Base-by-base conservation (phyloP, 2,888 invertebrate species). In the Cinara cedri region DNA sequence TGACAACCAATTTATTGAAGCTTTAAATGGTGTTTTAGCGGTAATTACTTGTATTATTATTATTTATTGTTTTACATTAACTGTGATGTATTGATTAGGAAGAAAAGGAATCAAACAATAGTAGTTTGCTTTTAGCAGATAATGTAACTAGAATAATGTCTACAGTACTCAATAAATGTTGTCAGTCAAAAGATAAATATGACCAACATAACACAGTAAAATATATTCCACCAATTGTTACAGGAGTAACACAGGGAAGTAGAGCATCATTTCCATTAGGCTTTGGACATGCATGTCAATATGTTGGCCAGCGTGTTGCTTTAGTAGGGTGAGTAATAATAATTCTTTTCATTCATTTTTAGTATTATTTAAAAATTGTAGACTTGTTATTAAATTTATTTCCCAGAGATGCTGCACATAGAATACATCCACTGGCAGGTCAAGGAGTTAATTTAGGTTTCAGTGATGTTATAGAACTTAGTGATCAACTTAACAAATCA, bases 381-480 rank as follows among this genome's bases (percentile, higher is more conserved):
- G 54, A 44, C 26, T 74, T 63, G 16, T 72, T 62, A 34, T 34
- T 6, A 34, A 34, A 46, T 81, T 63, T 81, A 72, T 71, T 82
- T 84, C 86, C 51, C 84, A 93, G 93, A 0, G 95, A 95, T 86
- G 93, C 95, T 60, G 93, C 95, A 0, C 93, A 98, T 87, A 89
- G 96, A 82, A 90, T 98, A 24, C 98, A 99, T 87, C 98, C 98
- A 0, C 86, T 99, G 83, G 98, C 98, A 54, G 98, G 98, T 0
- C 98, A 98, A 87, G 99, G 99, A 10, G 96, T 98, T 0, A 99
- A 99, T 88, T 88, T 99, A 63, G 99, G 99, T 1, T 97, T 98
- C 86, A 95, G 96, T 10, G 99, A 99, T 87, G 92, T 97, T 0
- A 87, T 88, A 46, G 89, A 90, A 82, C 88, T 99, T n/a, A 89